Conservation (phyloP, 2,888 invertebrate genomes). For the Agrenia bidenticulata region DNA sequence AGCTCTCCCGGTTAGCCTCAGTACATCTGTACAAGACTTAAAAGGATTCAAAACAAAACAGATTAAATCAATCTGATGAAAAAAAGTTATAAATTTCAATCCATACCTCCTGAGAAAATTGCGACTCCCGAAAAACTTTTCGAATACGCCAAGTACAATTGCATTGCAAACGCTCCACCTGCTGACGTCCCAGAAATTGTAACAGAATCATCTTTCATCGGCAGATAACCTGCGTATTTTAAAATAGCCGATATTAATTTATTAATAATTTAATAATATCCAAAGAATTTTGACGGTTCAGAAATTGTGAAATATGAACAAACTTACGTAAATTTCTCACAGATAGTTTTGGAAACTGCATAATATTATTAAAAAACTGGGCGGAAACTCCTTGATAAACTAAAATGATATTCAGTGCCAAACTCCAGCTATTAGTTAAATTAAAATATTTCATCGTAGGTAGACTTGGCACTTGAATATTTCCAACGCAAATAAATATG, state of each 20-base stretch:
- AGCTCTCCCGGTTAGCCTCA: slow-evolving; percentile 46
- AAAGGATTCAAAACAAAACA: slow-evolving; percentile 15
- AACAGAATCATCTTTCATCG: slow-evolving; percentile 39
- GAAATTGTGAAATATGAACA: not conserved
- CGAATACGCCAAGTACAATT: slow-evolving; percentile 46
- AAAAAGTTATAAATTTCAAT: too few relatives aligned
- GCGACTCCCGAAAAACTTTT: slow-evolving; percentile 48
- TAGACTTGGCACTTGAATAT: not conserved
- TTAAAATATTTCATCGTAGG: not conserved
- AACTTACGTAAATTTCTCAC: slow-evolving; percentile 35
- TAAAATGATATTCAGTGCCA: slow-evolving; percentile 15
- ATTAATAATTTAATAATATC: not conserved
- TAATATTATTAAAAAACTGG: slow-evolving; percentile 30
- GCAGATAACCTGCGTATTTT: slow-evolving; percentile 30
- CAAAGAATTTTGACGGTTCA: not conserved
- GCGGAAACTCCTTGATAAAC: slow-evolving; percentile 21
- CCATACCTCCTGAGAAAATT: slow-evolving; percentile 46
- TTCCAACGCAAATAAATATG: not conserved
- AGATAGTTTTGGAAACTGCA: slow-evolving; percentile 29
- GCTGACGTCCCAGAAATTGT: slow-evolving; percentile 45
- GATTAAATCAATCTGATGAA: slow-evolving; percentile 8
- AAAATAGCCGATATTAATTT: too few relatives aligned
- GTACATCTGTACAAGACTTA: slow-evolving; percentile 47
- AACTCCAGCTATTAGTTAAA: not conserved
- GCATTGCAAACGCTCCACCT: slow-evolving; percentile 48